phyloP scores from a whole-genome alignment of 2,797 vertebrate species.

The Geotrypetes seraphini region DNA sequence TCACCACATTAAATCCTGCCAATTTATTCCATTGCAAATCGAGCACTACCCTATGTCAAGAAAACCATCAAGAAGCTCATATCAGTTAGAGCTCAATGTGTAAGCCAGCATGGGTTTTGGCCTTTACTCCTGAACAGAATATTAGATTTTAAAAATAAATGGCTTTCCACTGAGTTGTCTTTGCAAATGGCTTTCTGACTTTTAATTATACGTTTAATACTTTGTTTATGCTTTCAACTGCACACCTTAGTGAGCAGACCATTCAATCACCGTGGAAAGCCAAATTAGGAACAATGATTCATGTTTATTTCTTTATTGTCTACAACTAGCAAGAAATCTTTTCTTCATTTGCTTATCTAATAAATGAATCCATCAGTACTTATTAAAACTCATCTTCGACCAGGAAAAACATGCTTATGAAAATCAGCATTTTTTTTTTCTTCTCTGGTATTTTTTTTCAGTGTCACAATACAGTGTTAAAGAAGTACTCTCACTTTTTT shows the following conservation, averaged over 20 bases:
- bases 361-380: too few species aligned
- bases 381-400: too few species aligned
- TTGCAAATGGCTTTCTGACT: slow-evolving; percentile 75
- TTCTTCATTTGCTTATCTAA: slow-evolving; percentile 34
- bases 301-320: slow-evolving; percentile 66
- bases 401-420: too few species aligned
- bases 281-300: slow-evolving; percentile 57
- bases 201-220: slow-evolving; percentile 88
- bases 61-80: slow-evolving; percentile 72
- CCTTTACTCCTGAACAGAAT: slow-evolving; percentile 78
- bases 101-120: slow-evolving; percentile 84
- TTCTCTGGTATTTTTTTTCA: too few species aligned
- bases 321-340: slow-evolving; percentile 33
- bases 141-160: slow-evolving; percentile 93
- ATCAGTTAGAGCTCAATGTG: slow-evolving; percentile 84
- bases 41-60: slow-evolving; percentile 79
- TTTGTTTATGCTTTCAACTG: slow-evolving; percentile 56
- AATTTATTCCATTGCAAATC: slow-evolving; percentile 87
- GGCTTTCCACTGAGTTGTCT: slow-evolving; percentile 78
- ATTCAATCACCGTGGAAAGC: slow-evolving; percentile 47
- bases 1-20: slow-evolving; percentile 96
- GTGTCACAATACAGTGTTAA: too few species aligned
- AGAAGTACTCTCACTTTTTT: too few species aligned
- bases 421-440: too few species aligned
- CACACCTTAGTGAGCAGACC: slow-evolving; percentile 50